These are phyloP conservation scores for Rhodeus uyekii DNA, from an alignment of 2,797 vertebrate genomes.

Conservation along the genomic window DNA sequence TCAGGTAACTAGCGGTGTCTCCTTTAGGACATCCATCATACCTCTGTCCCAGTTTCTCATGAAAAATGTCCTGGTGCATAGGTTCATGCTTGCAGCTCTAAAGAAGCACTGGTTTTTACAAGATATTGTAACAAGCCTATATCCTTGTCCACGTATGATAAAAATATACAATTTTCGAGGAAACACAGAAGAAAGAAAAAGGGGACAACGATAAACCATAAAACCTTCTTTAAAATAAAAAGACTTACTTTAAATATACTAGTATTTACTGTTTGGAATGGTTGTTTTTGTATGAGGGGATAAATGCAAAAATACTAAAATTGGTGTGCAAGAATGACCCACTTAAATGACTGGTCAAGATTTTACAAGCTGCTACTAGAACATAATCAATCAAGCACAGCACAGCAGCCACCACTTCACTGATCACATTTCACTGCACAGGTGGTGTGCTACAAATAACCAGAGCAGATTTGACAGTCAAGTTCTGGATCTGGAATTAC, in stretches of 20 bases:
- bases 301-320: slow-evolving; percentile 3
- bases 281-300: neutral
- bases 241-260: neutral
- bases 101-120: neutral
- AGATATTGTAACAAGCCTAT: neutral
- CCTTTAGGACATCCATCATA: slow-evolving; percentile 40
- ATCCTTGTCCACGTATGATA: neutral
- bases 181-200: neutral
- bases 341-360: neutral
- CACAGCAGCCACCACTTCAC: neutral
- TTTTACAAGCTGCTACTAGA: neutral
- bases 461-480: neutral
- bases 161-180: neutral
- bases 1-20: slow-evolving; percentile 39
- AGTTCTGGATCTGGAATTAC: neutral
- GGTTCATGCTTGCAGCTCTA: neutral
- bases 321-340: neutral
- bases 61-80: slow-evolving; percentile 21
- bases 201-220: no score
- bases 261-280: neutral
- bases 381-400: slow-evolving; percentile 1
- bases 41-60: slow-evolving; percentile 48
- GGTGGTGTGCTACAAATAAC: neutral
- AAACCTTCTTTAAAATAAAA: neutral
- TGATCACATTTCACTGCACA: neutral